These are phyloP conservation scores for Venturia canescens DNA, from an alignment of 1,140 invertebrate genomes.

Conservation along the genomic window DNA sequence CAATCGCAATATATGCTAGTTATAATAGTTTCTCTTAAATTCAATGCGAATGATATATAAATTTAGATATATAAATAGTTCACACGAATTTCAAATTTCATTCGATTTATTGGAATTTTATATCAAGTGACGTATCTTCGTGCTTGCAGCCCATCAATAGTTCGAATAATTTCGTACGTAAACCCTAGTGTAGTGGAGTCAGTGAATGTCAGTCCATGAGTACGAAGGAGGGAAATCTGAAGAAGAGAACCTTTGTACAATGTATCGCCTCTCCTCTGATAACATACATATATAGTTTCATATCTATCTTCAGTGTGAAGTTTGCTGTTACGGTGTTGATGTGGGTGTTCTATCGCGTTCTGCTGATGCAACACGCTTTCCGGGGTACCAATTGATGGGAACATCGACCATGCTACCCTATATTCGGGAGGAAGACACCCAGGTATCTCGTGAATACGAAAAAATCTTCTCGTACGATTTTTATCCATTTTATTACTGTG, in stretches of 20 bases:
- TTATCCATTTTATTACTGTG: background rate
- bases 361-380: background rate
- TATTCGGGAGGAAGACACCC: slow-evolving; percentile 23
- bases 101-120: background rate
- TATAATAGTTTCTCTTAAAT: background rate
- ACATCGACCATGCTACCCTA: slow-evolving; percentile 24
- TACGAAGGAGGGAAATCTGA: background rate
- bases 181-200: background rate
- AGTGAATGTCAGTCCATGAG: background rate
- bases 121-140: background rate
- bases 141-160: background rate
- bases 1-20: background rate
- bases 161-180: background rate
- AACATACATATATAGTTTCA: slow-evolving; percentile 16
- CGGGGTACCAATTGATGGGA: background rate
- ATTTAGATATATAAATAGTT: background rate
- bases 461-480: slow-evolving; percentile 12
- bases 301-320: slow-evolving; percentile 21
- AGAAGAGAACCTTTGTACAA: background rate
- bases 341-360: background rate
- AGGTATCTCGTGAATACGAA: slow-evolving; percentile 14
- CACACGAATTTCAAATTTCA: background rate
- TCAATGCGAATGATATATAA: too few relatives aligned
- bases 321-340: slow-evolving; percentile 1
- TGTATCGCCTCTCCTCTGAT: background rate